Evolutionary conservation across 2,113 vertebrate genomes (phyloP).

Genomic region (Naja naja): DNA sequence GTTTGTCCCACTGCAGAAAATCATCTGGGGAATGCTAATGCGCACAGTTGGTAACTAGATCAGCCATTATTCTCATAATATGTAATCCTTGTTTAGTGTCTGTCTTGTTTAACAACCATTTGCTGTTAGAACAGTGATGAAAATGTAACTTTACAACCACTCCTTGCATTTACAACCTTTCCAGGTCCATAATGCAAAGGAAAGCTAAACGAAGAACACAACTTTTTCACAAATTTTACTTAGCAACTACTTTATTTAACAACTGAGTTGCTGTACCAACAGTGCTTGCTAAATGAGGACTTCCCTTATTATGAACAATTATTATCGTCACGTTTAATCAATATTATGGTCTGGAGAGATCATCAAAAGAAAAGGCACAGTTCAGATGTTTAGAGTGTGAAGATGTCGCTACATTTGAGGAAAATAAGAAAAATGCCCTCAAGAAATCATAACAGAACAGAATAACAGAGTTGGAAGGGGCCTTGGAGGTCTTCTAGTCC

Average conservation of each 20-base stretch:
- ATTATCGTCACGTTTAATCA: background rate
- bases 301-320: background rate
- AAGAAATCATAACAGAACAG: background rate
- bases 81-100: background rate
- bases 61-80: background rate
- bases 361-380: background rate
- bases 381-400: background rate
- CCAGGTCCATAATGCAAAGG: background rate
- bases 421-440: background rate
- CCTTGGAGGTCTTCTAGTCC: too few species aligned
- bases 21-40: background rate
- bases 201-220: background rate
- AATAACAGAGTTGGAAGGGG: too few species aligned
- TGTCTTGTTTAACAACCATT: background rate
- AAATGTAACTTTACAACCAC: background rate
- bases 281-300: background rate
- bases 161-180: background rate
- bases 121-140: background rate
- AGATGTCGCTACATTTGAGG: background rate
- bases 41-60: background rate
- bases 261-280: background rate
- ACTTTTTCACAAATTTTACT: background rate
- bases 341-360: background rate
- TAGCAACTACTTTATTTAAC: background rate
- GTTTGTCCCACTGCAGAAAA: background rate